Evolutionary conservation across 2,888 invertebrate genomes (phyloP), one percentile per base, ranked within the genome.

Genomic region (Harpalus rubripes): DNA sequence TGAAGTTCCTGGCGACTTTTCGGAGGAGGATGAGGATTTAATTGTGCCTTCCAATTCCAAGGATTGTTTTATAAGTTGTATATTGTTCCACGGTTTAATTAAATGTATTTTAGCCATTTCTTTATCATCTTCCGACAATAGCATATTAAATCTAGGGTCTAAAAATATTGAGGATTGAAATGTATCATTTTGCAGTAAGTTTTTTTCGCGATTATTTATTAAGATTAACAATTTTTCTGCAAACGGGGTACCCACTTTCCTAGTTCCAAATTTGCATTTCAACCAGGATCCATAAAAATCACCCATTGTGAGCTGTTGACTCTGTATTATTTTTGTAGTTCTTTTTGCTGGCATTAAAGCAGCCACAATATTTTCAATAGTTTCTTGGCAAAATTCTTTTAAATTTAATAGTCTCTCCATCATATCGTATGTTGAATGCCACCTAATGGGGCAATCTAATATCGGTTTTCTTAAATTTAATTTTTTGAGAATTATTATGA

Each of bases 391-490:
- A 68, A 18, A 22, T 52, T 52, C 10, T 52, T 52, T 12, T 22
- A 12, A 7, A 68, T 26, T 22, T 22, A 68, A 68, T 85, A 32
- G 3, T 32, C 32, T 86, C 81, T 84, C 76, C 10, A 78, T 2
- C 61, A 78, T 78, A 18, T 61, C 26, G 22, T 32, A 79, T 2
- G 85, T 80, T 7, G 65, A 63, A 44, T 79, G 26, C 80, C 85
- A 85, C 52, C 68, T 61, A 41, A 68, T 85, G 0, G 52, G 16
- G 22, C 65, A 79, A 80, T 85, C 85, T 26, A 85, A 7, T 0
- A 65, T 10, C 7, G 68, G 85, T 80, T 44, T 63, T 41, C 59
- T 61, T 12, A 39, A 26, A 5, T 82, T 82, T 32, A 80, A 15
- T 79, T 58, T 16, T 81, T 72, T 72, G 41, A 81, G 44, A n/a